Conservation (phyloP, 2,113 vertebrate genomes). For the Petaurus breviceps region DNA sequence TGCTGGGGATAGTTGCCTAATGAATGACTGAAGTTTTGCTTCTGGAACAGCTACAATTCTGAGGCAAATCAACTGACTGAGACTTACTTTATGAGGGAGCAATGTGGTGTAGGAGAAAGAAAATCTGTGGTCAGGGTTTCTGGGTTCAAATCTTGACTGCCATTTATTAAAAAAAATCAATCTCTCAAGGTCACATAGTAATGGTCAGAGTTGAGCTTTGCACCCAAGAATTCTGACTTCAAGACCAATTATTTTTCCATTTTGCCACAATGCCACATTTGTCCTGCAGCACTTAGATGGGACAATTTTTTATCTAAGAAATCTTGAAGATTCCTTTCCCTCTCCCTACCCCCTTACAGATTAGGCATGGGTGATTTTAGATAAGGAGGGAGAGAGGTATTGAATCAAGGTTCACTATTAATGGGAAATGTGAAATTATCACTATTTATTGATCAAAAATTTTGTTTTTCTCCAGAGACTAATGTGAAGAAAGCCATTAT, state of each 20-base stretch:
- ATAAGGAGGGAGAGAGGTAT: background rate
- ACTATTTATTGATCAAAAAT: background rate
- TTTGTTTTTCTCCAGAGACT: background rate
- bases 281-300: background rate
- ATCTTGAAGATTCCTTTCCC: background rate
- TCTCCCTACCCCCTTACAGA: background rate
- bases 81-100: background rate
- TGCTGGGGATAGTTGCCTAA: background rate
- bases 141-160: background rate
- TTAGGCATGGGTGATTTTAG: background rate
- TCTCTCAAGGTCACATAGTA: background rate
- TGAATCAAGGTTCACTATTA: slow-evolving; percentile 14
- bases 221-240: background rate
- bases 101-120: background rate
- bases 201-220: background rate
- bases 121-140: background rate
- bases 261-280: background rate
- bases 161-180: background rate
- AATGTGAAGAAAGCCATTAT: slow-evolving; percentile 15
- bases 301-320: background rate
- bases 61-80: background rate
- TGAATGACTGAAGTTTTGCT: background rate
- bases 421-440: slow-evolving; percentile 20
- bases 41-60: background rate
- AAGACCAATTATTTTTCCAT: background rate